Conservation (phyloP, 2,113 vertebrate species). For the Vulpes ferrilata region DNA sequence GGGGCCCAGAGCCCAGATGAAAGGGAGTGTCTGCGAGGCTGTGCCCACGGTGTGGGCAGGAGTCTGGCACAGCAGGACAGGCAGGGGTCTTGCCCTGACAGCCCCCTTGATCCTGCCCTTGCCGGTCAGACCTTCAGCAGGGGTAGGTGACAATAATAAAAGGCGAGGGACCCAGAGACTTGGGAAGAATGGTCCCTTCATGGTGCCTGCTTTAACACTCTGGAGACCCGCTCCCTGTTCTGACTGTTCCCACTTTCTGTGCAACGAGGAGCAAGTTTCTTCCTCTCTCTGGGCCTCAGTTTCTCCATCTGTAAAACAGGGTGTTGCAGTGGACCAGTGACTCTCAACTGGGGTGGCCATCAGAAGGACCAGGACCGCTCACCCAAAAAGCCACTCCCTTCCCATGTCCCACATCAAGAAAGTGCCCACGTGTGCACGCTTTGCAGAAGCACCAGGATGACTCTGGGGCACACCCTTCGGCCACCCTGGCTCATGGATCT, state of each 20-base stretch:
- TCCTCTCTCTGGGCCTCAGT: not conserved
- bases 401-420: not conserved
- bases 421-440: fast-evolving
- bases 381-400: not conserved
- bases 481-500: not conserved
- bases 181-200: not conserved
- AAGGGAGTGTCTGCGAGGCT: not conserved
- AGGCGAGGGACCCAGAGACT: not conserved
- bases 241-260: not conserved
- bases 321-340: not conserved
- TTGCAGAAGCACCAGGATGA: not conserved
- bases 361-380: not conserved
- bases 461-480: not conserved
- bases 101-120: no score
- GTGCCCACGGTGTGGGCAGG: not conserved
- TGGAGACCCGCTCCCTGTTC: not conserved
- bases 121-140: fast-evolving
- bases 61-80: not conserved
- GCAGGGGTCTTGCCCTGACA: not conserved
- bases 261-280: not conserved
- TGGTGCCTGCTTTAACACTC: not conserved
- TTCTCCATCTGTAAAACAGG: not conserved
- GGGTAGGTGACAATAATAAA: not conserved
- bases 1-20: not conserved
- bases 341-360: not conserved